Conservation (phyloP, 2,797 vertebrate species). For the Muscicapa striata region DNA sequence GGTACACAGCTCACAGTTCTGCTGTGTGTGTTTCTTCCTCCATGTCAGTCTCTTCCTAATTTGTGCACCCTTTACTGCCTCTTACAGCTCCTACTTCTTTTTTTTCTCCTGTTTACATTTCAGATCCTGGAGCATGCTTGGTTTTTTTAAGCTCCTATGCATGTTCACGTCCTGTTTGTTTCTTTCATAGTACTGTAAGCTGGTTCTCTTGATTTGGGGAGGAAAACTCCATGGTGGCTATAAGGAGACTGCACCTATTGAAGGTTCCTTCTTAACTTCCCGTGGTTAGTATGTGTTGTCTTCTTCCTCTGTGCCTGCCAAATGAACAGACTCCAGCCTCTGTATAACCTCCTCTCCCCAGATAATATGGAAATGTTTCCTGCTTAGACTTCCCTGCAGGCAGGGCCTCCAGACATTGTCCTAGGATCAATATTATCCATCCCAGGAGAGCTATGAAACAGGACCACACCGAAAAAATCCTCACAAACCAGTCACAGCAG, state of each 20-base stretch:
- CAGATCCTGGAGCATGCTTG: background rate
- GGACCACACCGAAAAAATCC: background rate
- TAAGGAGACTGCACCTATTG: no score
- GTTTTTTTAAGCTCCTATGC: background rate
- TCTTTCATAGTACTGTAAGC: background rate
- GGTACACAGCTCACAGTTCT: background rate
- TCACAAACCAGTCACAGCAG: background rate
- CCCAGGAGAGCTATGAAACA: background rate
- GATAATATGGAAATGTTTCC: background rate
- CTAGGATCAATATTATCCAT: background rate
- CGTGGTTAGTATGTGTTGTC: rapidly evolving
- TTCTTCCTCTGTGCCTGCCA: background rate
- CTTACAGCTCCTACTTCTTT: background rate
- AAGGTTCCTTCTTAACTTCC: background rate
- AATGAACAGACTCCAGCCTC: rapidly evolving
- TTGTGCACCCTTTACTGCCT: background rate
- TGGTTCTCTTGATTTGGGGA: background rate
- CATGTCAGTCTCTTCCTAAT: background rate
- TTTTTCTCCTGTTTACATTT: background rate
- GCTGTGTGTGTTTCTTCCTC: background rate
- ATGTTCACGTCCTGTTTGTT: background rate
- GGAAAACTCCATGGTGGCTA: rapidly evolving
- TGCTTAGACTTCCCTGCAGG: background rate
- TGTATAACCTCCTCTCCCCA: background rate
- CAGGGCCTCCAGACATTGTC: background rate